These are phyloP conservation scores for Anas platyrhynchos DNA, from an alignment of 2,113 vertebrate species.

Conservation along the genomic window DNA sequence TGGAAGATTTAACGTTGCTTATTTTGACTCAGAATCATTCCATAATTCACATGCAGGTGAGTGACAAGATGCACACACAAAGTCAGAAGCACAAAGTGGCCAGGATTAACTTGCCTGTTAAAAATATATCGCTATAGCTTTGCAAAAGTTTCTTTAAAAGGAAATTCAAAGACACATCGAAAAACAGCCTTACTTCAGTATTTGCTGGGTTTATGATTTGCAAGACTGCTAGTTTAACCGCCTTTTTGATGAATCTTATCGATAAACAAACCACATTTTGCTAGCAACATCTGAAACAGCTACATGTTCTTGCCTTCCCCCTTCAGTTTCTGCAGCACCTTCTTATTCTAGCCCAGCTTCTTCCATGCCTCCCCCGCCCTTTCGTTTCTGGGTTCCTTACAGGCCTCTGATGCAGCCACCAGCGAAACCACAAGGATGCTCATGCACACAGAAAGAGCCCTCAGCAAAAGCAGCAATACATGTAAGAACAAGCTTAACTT, in stretches of 20 bases:
- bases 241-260: neutral
- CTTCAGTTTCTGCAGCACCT: neutral
- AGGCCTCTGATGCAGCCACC: neutral
- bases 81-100: neutral
- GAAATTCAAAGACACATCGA: conserved; percentile 7
- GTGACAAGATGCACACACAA: rapidly evolving
- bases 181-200: neutral
- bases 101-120: neutral
- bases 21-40: neutral
- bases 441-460: neutral
- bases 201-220: neutral
- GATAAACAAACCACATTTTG: conserved; percentile 34
- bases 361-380: neutral
- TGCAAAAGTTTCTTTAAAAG: neutral
- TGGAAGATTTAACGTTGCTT: neutral
- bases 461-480: neutral
- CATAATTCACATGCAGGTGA: neutral
- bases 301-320: neutral
- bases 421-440: neutral
- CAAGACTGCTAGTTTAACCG: neutral
- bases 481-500: neutral
- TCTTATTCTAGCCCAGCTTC: neutral
- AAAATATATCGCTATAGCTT: neutral
- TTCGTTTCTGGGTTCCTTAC: neutral
- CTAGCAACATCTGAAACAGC: neutral